Conservation (phyloP, 2,888 invertebrate genomes). For the Spisula subtruncata region DNA sequence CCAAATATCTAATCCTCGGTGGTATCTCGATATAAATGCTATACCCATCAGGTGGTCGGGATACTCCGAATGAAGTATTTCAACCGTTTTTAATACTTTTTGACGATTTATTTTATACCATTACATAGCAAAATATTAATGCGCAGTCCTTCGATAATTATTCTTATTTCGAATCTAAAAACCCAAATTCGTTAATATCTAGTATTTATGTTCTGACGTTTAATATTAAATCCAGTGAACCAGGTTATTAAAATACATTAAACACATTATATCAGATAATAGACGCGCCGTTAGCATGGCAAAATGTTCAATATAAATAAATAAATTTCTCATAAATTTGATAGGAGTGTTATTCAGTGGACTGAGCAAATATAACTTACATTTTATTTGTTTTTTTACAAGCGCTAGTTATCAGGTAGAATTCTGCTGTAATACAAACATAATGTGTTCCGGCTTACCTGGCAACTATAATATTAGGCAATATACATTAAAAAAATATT, state of each 20-base stretch:
- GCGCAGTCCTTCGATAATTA: not conserved
- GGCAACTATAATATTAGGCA: no score
- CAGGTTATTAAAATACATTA: not conserved
- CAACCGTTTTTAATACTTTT: conserved; percentile 32
- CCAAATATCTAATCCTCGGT: conserved; percentile 19
- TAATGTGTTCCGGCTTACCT: not conserved
- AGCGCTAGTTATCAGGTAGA: not conserved
- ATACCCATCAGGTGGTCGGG: conserved; percentile 39
- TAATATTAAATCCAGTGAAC: not conserved
- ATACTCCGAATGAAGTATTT: conserved; percentile 25
- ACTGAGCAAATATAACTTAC: not conserved
- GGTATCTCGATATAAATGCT: conserved; percentile 29
- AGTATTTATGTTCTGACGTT: not conserved
- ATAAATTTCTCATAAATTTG: not conserved
- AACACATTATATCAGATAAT: not conserved
- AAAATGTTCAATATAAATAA: not conserved
- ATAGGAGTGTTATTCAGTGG: not conserved
- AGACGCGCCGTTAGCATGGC: not conserved
- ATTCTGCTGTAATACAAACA: not conserved
- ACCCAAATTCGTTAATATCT: not conserved
- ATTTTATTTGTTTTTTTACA: not conserved
- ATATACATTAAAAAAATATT: no score
- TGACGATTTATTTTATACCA: conserved; percentile 18
- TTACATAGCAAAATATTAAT: conserved; percentile 40
- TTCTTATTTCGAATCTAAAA: not conserved